These are phyloP conservation scores for Panthera tigris DNA, from an alignment of 2,113 vertebrate species.

Conservation along the genomic window DNA sequence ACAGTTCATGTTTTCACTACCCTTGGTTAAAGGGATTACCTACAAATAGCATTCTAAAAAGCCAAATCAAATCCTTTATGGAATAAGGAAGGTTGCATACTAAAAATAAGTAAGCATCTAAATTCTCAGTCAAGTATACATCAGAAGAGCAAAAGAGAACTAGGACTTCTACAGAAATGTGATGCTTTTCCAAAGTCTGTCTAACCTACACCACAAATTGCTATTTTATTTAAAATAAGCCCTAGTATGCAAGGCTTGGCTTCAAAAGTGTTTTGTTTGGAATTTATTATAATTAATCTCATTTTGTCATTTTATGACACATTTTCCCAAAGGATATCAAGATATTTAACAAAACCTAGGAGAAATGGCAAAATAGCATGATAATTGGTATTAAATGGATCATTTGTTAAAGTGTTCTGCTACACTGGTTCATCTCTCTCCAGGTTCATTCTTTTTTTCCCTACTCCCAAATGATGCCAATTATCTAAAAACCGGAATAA, in stretches of 20 bases:
- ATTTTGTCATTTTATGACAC: conserved; percentile 61
- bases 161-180: background rate
- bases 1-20: background rate
- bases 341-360: conserved; percentile 46
- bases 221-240: conserved; percentile 47
- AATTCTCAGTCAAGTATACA: background rate
- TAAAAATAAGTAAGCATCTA: conserved; percentile 9
- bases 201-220: background rate
- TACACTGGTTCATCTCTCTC: conserved; percentile 66
- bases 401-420: conserved; percentile 74
- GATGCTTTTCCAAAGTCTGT: conserved; percentile 24
- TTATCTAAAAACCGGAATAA: conserved; percentile 85
- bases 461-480: conserved; percentile 84
- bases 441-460: conserved; percentile 66
- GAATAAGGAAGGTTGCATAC: background rate
- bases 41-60: background rate
- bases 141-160: background rate
- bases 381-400: conserved; percentile 84
- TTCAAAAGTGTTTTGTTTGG: conserved; percentile 56
- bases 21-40: background rate
- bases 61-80: background rate
- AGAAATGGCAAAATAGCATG: conserved; percentile 62
- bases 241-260: background rate
- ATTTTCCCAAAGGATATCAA: conserved; percentile 60
- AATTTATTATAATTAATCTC: conserved; percentile 59